Percentiles rank a stretch among this genome's conserved stretches.
Evolutionary conservation across 2,113 vertebrate genomes (phyloP).

Genomic region (Lipotes vexillifer): DNA sequence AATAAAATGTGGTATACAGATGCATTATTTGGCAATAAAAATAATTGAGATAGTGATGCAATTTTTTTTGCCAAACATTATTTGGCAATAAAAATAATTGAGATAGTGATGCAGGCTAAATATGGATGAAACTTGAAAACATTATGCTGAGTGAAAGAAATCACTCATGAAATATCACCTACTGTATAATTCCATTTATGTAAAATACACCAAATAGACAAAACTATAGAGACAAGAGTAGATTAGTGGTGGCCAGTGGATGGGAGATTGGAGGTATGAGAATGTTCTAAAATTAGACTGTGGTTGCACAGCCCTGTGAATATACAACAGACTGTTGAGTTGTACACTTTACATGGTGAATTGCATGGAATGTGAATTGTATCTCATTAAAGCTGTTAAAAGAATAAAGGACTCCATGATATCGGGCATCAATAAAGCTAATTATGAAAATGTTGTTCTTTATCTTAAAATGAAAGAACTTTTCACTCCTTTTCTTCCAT

Average conservation of each 20-base stretch:
- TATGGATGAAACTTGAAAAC: background rate
- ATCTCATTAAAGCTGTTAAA: background rate
- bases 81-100: background rate
- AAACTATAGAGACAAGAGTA: slow-evolving; percentile 1
- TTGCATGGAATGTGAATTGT: background rate
- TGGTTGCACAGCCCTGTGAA: background rate
- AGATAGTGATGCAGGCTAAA: background rate
- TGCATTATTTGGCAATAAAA: background rate
- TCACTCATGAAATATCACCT: background rate
- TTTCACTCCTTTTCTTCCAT: background rate
- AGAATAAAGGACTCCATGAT: background rate
- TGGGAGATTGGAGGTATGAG: background rate
- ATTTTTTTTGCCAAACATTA: background rate
- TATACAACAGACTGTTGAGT: background rate
- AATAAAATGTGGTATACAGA: background rate
- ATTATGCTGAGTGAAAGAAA: background rate
- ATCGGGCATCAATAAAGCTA: background rate
- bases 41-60: background rate
- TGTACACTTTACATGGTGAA: background rate
- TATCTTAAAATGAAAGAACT: background rate
- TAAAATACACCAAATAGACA: background rate
- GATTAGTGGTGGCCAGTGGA: background rate
- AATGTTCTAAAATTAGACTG: background rate
- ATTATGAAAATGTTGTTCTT: background rate
- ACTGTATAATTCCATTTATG: background rate